phyloP scores from a whole-genome alignment of 2,888 invertebrate genomes.

The Chymomyza fuscimana region DNA sequence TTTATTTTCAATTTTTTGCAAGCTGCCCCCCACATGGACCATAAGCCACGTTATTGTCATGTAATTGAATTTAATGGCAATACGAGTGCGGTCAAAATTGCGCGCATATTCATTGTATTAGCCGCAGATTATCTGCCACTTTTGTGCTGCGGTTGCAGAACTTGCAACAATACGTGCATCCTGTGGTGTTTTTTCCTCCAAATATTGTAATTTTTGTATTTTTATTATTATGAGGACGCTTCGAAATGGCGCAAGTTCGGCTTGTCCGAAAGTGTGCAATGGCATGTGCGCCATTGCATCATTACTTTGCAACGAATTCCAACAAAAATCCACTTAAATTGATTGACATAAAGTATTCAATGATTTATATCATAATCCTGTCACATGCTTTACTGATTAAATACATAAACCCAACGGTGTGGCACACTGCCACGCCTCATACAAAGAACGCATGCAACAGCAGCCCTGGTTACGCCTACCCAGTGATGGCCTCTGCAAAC shows the following conservation, averaged over 20 bases:
- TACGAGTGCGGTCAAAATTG: constrained; percentile 42
- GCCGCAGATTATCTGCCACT: constrained; percentile 64
- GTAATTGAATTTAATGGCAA: constrained; percentile 73
- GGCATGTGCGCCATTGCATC: constrained; percentile 3
- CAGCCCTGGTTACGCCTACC: background rate
- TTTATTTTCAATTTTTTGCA: constrained; percentile 67
- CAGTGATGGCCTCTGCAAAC: background rate
- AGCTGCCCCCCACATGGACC: constrained; percentile 50
- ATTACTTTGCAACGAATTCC: background rate
- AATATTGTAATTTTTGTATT: background rate
- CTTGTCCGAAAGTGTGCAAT: background rate
- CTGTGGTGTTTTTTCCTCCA: constrained; percentile 19
- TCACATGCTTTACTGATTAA: constrained; percentile 67
- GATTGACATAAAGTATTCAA: constrained; percentile 58
- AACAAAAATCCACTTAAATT: constrained; percentile 28
- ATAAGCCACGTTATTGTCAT: constrained; percentile 72
- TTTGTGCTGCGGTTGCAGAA: constrained; percentile 60
- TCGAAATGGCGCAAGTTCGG: background rate
- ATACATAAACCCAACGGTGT: constrained; percentile 52
- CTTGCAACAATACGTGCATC: constrained; percentile 40
- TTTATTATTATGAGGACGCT: background rate
- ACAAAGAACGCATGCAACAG: background rate
- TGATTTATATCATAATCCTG: constrained; percentile 73
- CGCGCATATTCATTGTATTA: constrained; percentile 54
- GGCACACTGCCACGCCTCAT: background rate